These are phyloP conservation scores for Polypterus senegalus DNA, from an alignment of 2,113 vertebrate genomes.

Conservation along the genomic window DNA sequence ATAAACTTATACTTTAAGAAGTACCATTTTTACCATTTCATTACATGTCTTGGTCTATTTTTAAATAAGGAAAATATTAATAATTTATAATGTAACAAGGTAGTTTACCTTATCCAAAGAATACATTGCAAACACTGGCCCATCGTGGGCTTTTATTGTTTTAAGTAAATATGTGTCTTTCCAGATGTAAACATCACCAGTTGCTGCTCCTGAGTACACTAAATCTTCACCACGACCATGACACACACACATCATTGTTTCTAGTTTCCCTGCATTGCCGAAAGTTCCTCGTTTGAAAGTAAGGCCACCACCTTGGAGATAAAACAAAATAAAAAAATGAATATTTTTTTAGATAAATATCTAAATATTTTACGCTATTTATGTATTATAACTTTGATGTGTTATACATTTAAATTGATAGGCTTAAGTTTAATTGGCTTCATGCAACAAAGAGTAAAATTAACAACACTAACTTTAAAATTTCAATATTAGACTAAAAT, in stretches of 20 bases:
- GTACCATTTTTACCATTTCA: too few species aligned
- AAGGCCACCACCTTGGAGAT: constrained; percentile 75
- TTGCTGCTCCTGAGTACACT: constrained; percentile 83
- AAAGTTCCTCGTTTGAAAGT: constrained; percentile 79
- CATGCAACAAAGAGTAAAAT: too few species aligned
- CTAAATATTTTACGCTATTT: neutral
- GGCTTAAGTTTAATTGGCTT: too few species aligned
- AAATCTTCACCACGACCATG: constrained; percentile 80
- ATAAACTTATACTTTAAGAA: too few species aligned
- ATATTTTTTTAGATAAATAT: neutral
- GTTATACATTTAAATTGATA: too few species aligned
- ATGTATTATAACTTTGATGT: too few species aligned
- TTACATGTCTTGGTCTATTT: too few species aligned
- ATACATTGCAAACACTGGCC: constrained; percentile 91
- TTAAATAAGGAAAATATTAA: neutral
- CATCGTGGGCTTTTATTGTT: constrained; percentile 90
- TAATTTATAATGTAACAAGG: neutral
- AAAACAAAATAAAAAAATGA: constrained; percentile 6
- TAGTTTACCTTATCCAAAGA: constrained; percentile 81
- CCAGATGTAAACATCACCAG: constrained; percentile 94
- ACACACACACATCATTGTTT: constrained; percentile 91
- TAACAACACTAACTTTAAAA: too few species aligned
- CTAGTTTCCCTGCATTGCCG: constrained; percentile 66
- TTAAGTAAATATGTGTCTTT: constrained; percentile 75
- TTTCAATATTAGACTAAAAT: too few species aligned